Evolutionary conservation across 2,888 invertebrate genomes (phyloP).

Genomic region (Rhagium mordax): DNA sequence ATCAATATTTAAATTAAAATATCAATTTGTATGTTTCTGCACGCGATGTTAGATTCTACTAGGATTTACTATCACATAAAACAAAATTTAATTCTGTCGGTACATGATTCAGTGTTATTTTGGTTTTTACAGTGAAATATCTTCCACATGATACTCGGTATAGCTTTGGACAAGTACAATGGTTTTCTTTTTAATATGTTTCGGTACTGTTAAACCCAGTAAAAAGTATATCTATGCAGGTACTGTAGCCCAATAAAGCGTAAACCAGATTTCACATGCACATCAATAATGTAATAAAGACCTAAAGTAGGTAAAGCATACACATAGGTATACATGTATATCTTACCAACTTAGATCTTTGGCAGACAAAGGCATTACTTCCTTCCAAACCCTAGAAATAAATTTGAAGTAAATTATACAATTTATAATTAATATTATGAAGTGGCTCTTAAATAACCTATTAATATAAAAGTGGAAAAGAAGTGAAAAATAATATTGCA

Average conservation of each 20-base stretch:
- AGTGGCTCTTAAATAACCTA: neutral
- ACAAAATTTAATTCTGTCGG: too few species aligned
- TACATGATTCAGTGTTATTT: too few species aligned
- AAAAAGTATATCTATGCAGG: neutral
- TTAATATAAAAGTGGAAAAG: neutral
- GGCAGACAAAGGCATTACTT: conserved; percentile 71
- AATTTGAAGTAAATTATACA: conserved; percentile 50
- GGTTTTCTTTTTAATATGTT: neutral
- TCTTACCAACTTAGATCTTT: conserved; percentile 72
- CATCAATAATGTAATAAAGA: conserved; percentile 47
- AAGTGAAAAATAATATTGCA: neutral
- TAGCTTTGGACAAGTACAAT: neutral
- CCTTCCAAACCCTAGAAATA: conserved; percentile 71
- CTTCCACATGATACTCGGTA: neutral
- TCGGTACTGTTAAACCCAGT: neutral
- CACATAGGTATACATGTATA: conserved; percentile 63
- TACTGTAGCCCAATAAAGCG: conserved; percentile 6
- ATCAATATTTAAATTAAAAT: too few species aligned
- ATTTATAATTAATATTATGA: conserved; percentile 29
- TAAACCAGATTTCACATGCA: conserved; percentile 27
- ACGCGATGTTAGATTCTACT: too few species aligned
- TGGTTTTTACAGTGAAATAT: too few species aligned
- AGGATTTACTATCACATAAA: too few species aligned
- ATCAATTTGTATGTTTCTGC: too few species aligned
- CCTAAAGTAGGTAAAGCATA: conserved; percentile 63